phyloP scores from a whole-genome alignment of 2,888 invertebrate genomes.

The Acanthosoma haemorrhoidale region DNA sequence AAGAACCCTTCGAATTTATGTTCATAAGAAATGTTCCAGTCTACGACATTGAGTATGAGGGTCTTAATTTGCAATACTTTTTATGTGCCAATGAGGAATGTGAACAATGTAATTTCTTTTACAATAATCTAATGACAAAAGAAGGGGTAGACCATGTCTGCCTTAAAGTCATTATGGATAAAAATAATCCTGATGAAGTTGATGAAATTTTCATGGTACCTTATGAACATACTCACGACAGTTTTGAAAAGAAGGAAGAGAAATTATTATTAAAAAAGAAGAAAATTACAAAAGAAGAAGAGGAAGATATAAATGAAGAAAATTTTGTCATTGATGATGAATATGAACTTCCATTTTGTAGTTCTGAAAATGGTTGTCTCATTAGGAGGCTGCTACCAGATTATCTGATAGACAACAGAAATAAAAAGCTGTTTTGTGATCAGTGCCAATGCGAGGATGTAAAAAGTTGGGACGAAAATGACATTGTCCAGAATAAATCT shows the following conservation, averaged over 20 bases:
- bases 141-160: background rate
- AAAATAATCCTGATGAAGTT: constrained; percentile 7
- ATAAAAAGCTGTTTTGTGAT: background rate
- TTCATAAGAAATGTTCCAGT: background rate
- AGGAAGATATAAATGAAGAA: constrained; percentile 18
- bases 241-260: constrained; percentile 4
- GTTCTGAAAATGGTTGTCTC: background rate
- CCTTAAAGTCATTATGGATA: background rate
- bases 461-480: background rate
- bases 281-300: constrained; percentile 22
- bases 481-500: background rate
- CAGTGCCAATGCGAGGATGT: background rate
- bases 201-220: background rate
- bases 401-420: background rate
- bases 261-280: background rate
- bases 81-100: background rate
- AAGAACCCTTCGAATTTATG: background rate
- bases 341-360: background rate
- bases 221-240: background rate
- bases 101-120: background rate
- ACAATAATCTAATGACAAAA: background rate
- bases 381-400: background rate
- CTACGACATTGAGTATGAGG: background rate
- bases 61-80: constrained; percentile 1
- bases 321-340: constrained; percentile 17